Evolutionary conservation across 2,888 invertebrate genomes (phyloP), one percentile per base, ranked within the genome.

Genomic region (Isoperla grammatica): DNA sequence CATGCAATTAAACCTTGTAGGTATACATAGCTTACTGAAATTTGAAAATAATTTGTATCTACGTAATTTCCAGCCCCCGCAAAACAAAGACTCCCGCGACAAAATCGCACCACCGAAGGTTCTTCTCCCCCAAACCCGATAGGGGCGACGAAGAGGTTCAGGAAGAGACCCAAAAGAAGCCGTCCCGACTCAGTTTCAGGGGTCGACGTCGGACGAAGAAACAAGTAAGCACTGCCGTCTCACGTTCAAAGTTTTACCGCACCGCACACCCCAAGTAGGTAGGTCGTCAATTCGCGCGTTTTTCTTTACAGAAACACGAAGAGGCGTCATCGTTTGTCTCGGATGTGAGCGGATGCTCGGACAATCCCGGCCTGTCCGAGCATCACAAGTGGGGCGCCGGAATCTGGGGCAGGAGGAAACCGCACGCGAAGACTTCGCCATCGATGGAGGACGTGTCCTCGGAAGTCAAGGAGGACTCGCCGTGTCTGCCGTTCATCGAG

Each of bases 141-240:
- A 46, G 39, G 19, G 37, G 37, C 15, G 35, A 45, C n/a, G 20
- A 15, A 22, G 56, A 13, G 22, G 20, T 42, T 19, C 40, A 56
- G 15, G 46, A 13, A 13, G 23, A 42, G 22, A 48, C 48, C 17
- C 48, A 48, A 17, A 23, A 20, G 12, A 73, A 71, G 53, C 73
- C 71, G 63, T 63, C 71, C 29, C 69, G 73, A 50, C 67, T 74
- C 8, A 73, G 72, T 60, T 64, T 75, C 19, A 72, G 73, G 56
- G 68, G 72, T 42, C 69, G 73, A 39, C 69, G 71, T 20, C 69
- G 69, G 35, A 69, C 66, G 58, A 69, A 63, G 63, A 74, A 72
- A 63, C 66, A 68, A 49, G 62, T 62, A 45, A 62, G 60, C 53
- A 59, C 53, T 53, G 50, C 50, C 42, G 35, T 13, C 50, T 13